phyloP scores from a whole-genome alignment of 2,888 invertebrate species.

The Drosophila pullipes region DNA sequence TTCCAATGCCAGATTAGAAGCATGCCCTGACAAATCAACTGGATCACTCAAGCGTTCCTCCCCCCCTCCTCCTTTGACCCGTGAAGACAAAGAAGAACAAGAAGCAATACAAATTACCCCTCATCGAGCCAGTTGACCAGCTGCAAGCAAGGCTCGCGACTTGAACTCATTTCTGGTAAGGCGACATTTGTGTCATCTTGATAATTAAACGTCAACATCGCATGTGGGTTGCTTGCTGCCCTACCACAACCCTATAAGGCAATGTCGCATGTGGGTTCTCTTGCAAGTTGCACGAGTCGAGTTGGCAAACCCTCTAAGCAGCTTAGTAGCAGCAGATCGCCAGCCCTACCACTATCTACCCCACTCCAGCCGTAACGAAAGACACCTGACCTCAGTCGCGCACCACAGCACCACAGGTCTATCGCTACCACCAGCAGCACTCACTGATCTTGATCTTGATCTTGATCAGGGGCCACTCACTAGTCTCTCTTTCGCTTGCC shows the following conservation, averaged over 20 bases:
- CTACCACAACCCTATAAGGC: neutral
- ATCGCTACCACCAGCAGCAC: constrained; percentile 2
- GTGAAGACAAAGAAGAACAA: constrained; percentile 9
- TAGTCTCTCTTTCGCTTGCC: constrained; percentile 3
- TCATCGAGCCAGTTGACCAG: constrained; percentile 43
- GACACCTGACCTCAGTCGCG: constrained; percentile 34
- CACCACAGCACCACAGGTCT: constrained; percentile 9
- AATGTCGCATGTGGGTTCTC: constrained; percentile 4
- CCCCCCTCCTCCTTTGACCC: constrained; percentile 7
- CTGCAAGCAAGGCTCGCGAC: constrained; percentile 52
- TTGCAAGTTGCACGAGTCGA: constrained; percentile 6
- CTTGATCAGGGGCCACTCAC: constrained; percentile 14
- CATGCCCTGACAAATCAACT: constrained; percentile 65
- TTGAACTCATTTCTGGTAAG: constrained; percentile 45
- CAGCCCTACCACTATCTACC: neutral
- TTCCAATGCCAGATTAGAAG: constrained; percentile 56
- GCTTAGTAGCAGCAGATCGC: constrained; percentile 21
- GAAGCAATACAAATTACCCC: constrained; percentile 45
- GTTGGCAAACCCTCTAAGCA: constrained; percentile 20
- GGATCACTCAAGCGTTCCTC: constrained; percentile 64
- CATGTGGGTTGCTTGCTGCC: constrained; percentile 53
- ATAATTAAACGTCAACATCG: constrained; percentile 54
- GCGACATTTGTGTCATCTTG: constrained; percentile 68
- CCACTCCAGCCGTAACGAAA: constrained; percentile 3
- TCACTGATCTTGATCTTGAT: constrained; percentile 11